Conservation (phyloP, 2,888 invertebrate species). For the Onthophagus sagittarius region DNA sequence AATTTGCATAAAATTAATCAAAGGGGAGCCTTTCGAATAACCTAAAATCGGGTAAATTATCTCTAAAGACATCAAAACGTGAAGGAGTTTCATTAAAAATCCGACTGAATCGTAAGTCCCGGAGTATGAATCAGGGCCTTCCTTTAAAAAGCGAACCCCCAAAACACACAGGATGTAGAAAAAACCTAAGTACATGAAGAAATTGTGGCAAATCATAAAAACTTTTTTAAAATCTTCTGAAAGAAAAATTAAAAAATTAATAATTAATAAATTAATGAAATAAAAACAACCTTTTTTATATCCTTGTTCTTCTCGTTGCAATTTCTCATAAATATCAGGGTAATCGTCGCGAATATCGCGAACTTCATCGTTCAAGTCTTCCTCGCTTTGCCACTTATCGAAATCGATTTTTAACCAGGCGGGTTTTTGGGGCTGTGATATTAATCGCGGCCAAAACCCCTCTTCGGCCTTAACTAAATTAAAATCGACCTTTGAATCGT, state of each 20-base stretch:
- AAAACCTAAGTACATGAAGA: conserved; percentile 85
- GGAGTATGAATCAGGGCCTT: conserved; percentile 68
- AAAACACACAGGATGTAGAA: conserved; percentile 72
- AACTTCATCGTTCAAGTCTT: conserved; percentile 64
- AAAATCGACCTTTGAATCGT: conserved; percentile 75
- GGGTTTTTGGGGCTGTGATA: conserved; percentile 76
- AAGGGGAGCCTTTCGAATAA: conserved; percentile 73
- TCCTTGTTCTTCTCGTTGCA: conserved; percentile 74
- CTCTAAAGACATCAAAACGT: conserved; percentile 80
- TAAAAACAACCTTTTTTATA: conserved; percentile 63
- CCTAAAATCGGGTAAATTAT: conserved; percentile 86
- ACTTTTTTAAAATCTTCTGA: conserved; percentile 76
- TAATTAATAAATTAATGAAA: neutral
- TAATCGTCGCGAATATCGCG: conserved; percentile 69
- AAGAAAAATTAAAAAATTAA: conserved; percentile 33
- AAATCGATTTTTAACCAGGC: conserved; percentile 93
- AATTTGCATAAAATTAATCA: conserved; percentile 75
- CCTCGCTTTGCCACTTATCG: conserved; percentile 83
- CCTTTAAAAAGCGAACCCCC: conserved; percentile 67
- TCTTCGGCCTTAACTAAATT: conserved; percentile 62
- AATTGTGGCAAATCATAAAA: conserved; percentile 83
- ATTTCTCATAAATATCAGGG: conserved; percentile 67
- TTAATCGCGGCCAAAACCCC: conserved; percentile 83
- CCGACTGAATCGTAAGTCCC: conserved; percentile 73
- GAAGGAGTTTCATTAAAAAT: conserved; percentile 73